Base-by-base conservation (phyloP, 2,888 invertebrate genomes). In the Siphonodentalium dalli region DNA sequence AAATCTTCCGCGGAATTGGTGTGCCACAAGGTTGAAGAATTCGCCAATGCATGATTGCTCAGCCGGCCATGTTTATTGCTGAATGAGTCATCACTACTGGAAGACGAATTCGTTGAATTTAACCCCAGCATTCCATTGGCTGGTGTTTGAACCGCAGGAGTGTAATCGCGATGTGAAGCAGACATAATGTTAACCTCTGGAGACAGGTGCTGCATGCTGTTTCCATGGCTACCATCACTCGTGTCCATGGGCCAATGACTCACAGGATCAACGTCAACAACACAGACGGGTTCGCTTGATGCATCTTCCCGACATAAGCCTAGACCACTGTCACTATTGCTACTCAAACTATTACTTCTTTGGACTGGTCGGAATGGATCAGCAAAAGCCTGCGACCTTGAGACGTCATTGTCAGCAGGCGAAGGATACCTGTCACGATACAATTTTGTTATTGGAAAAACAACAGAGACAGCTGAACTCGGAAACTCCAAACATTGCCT, bases 301-400 rank as follows among this genome's bases (percentile, higher is more conserved):
- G 66, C 53, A 56, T 68, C 88, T 70, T 94, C 68, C 15, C 54
- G 60, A 0, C 72, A 67, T 21, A 94, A 94, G 0, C 95, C 95
- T 57, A 96, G 93, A 0, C 96, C 95, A 1, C 94, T 95, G 79
- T 96, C 96, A 51, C 93, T 93, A 79, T 94, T 95, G 20, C 78
- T 79, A 66, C 90, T 90, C 71, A 90, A 91, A 43, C 69, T 70
- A 9, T 60, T 40, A 3, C 59, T 54, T 26, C 59, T 58, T 27
- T 66, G 65, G 7, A 58, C 55, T 26, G 61, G 60, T 15, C 60
- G 44, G 13, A 58, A 61, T 1, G 73, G 74, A 47, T 72, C 70
- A 11, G 70, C 70, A 41, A 75, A 71, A 3, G 71, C 71, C 38
- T 74, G 69, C n/a, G 74, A 71, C 45, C 71, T 60, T 0, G 69